Base-by-base conservation (phyloP, 2,797 vertebrate species). In the Pteronotus mesoamericanus region DNA sequence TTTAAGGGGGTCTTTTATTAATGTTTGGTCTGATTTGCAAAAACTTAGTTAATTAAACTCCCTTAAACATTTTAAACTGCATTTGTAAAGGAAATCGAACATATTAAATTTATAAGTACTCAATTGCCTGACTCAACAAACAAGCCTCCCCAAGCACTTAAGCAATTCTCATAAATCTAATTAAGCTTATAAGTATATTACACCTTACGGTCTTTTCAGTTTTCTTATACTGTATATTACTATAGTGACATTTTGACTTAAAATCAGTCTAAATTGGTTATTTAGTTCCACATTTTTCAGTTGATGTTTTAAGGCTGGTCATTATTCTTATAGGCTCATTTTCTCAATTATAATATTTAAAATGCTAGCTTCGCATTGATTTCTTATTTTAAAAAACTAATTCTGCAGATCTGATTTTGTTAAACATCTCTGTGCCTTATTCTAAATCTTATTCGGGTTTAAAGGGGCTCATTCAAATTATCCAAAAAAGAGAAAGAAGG, bases 31-130 rank as follows among this genome's bases (percentile, higher is more conserved):
- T 95, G 80, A 96, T 95, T 97, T 96, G 94, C 96, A 97, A 97
- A 97, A 97, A 96, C 94, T 95, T 96, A 94, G 92, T 92, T 97
- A 95, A 97, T 97, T 97, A 97, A 96, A 91, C 96, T 95, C 86
- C 86, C 93, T 95, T 96, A 97, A 96, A 95, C 95, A 94, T 97
- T 97, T 97, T 95, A 86, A 97, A 95, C 79, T 86, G 77, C 94
- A 55, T 97, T 97, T 96, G 59, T 97, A 97, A 97, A 97, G 96
- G 97, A 98, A 97, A 98, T 97, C 93, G 55, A 97, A 97, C 93
- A 69, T 96, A 97, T 75, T 96, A 97, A 97, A 97, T 96, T 95
- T 96, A 53, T 85, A 97, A 95, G 94, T 72, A 74, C 89, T 97
- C 94, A 91, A 74, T 91, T 92, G 86, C 96, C 91, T 96, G 75